A percentile compares a stretch with the other conserved stretches of the same genome.
phyloP scores from a whole-genome alignment of 2,113 vertebrate genomes.

The Numida meleagris region DNA sequence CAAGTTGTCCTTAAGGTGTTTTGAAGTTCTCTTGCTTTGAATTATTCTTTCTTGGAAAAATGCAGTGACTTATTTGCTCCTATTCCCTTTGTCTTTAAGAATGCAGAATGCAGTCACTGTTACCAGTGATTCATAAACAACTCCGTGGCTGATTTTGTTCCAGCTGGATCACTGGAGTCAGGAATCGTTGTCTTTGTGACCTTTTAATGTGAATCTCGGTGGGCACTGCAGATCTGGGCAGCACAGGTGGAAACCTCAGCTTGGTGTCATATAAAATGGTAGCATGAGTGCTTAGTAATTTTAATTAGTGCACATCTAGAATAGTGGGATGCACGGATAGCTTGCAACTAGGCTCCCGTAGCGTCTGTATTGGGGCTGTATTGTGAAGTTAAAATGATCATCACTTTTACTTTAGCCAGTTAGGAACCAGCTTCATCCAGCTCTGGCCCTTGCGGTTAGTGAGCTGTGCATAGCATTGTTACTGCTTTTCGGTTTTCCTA shows the following conservation, averaged over 20 bases:
- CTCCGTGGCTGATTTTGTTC: not conserved
- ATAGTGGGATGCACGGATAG: not conserved
- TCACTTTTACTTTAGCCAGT: not conserved
- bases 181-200: not conserved
- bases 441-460: not conserved
- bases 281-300: not conserved
- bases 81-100: not conserved
- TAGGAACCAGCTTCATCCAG: not conserved
- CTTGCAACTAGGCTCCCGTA: not conserved
- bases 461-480: not conserved
- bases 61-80: not conserved
- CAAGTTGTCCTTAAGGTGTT: not conserved
- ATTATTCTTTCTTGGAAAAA: not conserved
- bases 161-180: not conserved
- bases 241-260: not conserved
- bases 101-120: not conserved
- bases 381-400: not conserved
- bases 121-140: not conserved
- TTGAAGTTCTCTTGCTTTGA: not conserved
- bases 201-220: not conserved
- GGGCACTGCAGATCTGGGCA: not conserved
- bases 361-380: not conserved
- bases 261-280: not conserved
- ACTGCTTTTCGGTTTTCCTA: not conserved
- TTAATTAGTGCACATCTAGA: not conserved